phyloP scores from a whole-genome alignment of 2,797 vertebrate species.

The Cynodonichthys magdalenae region DNA sequence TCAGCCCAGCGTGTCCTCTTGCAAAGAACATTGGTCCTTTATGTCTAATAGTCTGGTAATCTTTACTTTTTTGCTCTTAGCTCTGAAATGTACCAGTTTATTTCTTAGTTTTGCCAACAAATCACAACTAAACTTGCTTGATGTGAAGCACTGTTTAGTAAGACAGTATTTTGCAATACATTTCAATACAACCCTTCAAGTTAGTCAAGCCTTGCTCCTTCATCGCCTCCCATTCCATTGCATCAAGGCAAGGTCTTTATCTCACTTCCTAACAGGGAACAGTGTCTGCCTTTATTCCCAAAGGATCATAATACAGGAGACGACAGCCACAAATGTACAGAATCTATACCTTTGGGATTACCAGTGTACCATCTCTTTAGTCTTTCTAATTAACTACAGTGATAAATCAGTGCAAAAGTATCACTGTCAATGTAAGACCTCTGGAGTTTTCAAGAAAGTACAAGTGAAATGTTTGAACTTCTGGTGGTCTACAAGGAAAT shows the following conservation, averaged over 20 bases:
- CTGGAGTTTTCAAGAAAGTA: slow-evolving; percentile 5
- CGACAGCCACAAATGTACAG: slow-evolving; percentile 27
- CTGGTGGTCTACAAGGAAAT: slow-evolving; percentile 23
- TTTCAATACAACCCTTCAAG: slow-evolving; percentile 1
- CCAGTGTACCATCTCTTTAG: slow-evolving; percentile 21
- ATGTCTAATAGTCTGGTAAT: slow-evolving; percentile 6
- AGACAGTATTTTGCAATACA: not conserved
- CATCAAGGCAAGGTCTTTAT: slow-evolving; percentile 19
- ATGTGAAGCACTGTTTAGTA: not conserved
- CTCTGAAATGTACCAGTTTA: slow-evolving; percentile 1
- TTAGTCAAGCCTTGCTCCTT: slow-evolving; percentile 65
- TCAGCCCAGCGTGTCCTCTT: slow-evolving; percentile 26
- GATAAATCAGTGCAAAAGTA: slow-evolving; percentile 26
- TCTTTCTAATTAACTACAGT: slow-evolving; percentile 36
- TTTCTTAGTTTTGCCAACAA: slow-evolving; percentile 10
- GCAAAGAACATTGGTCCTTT: slow-evolving; percentile 28
- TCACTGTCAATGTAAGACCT: slow-evolving; percentile 15
- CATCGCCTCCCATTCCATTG: slow-evolving; percentile 4
- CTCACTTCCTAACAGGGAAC: not conserved
- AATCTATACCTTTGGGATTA: slow-evolving; percentile 21
- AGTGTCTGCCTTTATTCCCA: slow-evolving; percentile 32
- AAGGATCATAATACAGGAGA: slow-evolving; percentile 24
- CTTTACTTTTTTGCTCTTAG: slow-evolving; percentile 6
- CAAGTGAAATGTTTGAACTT: slow-evolving; percentile 6
- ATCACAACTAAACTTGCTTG: not conserved